Evolutionary conservation across 1,140 invertebrate genomes (phyloP), one percentile per base, ranked within the genome.

Genomic region (Zaprionus capensis): DNA sequence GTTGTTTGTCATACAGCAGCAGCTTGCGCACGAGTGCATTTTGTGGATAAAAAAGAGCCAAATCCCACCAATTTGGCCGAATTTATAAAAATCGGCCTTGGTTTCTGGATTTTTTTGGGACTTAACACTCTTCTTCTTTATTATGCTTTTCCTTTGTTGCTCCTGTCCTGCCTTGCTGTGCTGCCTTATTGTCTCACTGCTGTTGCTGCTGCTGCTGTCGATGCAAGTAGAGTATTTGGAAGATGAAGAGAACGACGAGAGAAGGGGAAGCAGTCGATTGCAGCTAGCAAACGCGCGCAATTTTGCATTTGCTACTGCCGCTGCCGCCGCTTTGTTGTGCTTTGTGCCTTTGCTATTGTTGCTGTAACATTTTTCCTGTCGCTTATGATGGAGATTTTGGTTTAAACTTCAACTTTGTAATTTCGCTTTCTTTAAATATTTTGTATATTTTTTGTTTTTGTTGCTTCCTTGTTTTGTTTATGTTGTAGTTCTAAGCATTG

Each of bases 21-120:
- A 84, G 83, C 80, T 77, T 80, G 76, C 91, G 84, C 81, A 82
- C 78, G 91, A 82, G 91, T 86, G 86, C 91, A 92, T 92, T 92
- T 92, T 92, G 91, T 85, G 83, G 81, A 49, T 77, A 63, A 70
- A 63, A 73, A 34, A 0, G 31, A 11, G 80, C 72, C 66, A 77
- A 81, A 79, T 78, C 66, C 66, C 71, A 65, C 71, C 64, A 77
- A 79, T 77, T 66, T 44, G 71, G 68, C 79, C 71, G 59, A 65
- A 75, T 72, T 68, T 20, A 22, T 46, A 61, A 58, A 44, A 64
- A 58, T 76, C 91, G 87, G 90, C 81, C 82, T 88, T 84, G 76
- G 76, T 49, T 77, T 20, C 46, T 51, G 46, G 46, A 51, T 24
- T 24, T 14, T 14, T 31, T 34, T 34, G 62, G 79, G 78, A 69